Evolutionary conservation across 1,140 invertebrate species (phyloP).

Genomic region (Trinorchestia longiramus): DNA sequence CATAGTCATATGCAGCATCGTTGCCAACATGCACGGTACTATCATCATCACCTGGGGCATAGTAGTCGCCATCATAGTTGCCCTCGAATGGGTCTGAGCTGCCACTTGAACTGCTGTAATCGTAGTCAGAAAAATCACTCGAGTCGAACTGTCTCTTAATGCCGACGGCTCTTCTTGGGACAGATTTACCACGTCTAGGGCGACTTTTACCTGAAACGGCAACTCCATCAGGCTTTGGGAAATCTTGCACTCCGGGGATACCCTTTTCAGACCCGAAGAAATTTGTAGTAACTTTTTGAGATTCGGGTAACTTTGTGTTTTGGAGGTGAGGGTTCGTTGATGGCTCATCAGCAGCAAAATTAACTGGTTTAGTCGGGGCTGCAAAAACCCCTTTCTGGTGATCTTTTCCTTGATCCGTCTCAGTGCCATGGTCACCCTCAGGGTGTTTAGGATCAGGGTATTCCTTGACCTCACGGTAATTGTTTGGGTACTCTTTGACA

Average conservation of each 20-base stretch:
- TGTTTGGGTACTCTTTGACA: background rate
- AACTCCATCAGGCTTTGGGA: background rate
- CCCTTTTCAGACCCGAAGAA: background rate
- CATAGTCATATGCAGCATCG: background rate
- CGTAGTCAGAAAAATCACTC: background rate
- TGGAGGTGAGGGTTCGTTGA: background rate
- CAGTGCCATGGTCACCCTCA: background rate
- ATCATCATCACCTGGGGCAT: background rate
- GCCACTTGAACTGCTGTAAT: background rate
- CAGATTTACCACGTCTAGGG: background rate
- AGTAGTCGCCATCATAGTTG: constrained; percentile 33
- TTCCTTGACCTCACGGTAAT: background rate
- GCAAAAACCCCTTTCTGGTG: background rate
- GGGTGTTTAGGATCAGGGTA: background rate
- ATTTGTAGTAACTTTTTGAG: background rate
- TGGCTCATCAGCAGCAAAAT: background rate
- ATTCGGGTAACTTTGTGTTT: background rate
- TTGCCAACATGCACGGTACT: background rate
- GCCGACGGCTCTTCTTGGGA: background rate
- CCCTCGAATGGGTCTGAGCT: background rate
- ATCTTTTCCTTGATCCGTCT: background rate
- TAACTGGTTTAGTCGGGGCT: background rate
- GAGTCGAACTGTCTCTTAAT: background rate
- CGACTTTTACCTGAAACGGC: background rate
- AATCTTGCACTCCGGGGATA: background rate